Evolutionary conservation across 2,797 vertebrate species (phyloP), one percentile per base, ranked within the genome.

Genomic region (Gadopsis bispinosus): DNA sequence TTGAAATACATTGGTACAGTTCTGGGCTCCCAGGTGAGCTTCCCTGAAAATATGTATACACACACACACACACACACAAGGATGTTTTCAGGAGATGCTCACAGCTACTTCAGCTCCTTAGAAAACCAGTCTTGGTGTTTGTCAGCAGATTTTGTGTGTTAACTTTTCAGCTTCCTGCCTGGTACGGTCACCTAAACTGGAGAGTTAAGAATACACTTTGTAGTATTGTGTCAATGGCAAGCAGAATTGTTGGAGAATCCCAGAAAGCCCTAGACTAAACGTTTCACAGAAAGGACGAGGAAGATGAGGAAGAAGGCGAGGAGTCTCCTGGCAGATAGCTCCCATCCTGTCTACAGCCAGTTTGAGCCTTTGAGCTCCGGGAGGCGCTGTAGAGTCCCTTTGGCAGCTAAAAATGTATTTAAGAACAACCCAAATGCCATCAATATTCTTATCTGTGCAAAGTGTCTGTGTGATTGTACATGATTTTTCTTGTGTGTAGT

Each of bases 61-160:
- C 26, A 26, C 26, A 26, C 26, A 26, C 26, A 26, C 26, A 26
- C 26, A 26, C 26, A 26, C 26, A 26, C 26, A 26, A n/a, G n/a
- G n/a, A n/a, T n/a, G n/a, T n/a, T n/a, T n/a, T n/a, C n/a, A n/a
- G n/a, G n/a, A n/a, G n/a, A n/a, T n/a, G n/a, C n/a, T n/a, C n/a
- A n/a, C n/a, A n/a, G n/a, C n/a, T 29, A 41, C 74, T 63, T 20
- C 35, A 33, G 62, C 48, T 67, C 35, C 37, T 61, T 9, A 55
- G 22, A 35, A 58, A 20, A 58, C 22, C 1, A 2, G 41, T 37
- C 16, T 73, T 8, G 7, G 39, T n/a, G 53, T 64, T 33, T 45
- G 26, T 69, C 65, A 77, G 7, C 60, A 73, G 41, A 63, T 65
- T 67, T 67, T 55, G 7, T 56, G 48, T 72, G 66, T 66, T 4